These are phyloP conservation scores for Pempheris klunzingeri DNA, from an alignment of 2,797 vertebrate species.

Conservation along the genomic window DNA sequence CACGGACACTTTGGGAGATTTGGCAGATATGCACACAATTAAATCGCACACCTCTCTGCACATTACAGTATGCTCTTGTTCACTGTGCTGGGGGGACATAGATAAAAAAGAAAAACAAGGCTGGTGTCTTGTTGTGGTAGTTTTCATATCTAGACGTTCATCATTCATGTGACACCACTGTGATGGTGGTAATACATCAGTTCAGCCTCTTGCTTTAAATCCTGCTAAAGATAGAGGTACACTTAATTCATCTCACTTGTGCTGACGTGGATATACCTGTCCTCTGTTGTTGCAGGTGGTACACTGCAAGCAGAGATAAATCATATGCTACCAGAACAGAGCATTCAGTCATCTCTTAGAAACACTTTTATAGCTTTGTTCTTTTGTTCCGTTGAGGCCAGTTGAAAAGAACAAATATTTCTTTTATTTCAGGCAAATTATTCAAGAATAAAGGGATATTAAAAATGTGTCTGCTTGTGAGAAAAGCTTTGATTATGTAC, in stretches of 20 bases:
- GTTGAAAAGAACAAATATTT: not conserved
- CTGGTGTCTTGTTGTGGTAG: conserved; percentile 38
- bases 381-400: not conserved
- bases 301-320: conserved; percentile 62
- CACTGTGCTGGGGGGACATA: conserved; percentile 24
- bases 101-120: conserved; percentile 31
- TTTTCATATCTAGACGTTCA: conserved; percentile 60
- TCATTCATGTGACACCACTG: conserved; percentile 64
- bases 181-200: conserved; percentile 71
- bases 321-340: conserved; percentile 48
- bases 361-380: conserved; percentile 1
- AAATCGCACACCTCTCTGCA: conserved; percentile 42
- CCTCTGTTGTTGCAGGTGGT: conserved; percentile 52
- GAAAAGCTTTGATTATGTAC: not conserved
- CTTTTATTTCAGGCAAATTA: not conserved
- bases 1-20: conserved; percentile 26
- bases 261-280: conserved; percentile 61
- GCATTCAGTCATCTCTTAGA: conserved; percentile 47
- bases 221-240: conserved; percentile 63
- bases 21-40: conserved; percentile 51
- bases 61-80: conserved; percentile 9
- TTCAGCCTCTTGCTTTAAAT: conserved; percentile 47
- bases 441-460: not conserved
- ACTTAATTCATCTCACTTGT: conserved; percentile 74
- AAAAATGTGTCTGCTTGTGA: not conserved